phyloP scores from a whole-genome alignment of 2,888 invertebrate species.

The Noctua janthe region DNA sequence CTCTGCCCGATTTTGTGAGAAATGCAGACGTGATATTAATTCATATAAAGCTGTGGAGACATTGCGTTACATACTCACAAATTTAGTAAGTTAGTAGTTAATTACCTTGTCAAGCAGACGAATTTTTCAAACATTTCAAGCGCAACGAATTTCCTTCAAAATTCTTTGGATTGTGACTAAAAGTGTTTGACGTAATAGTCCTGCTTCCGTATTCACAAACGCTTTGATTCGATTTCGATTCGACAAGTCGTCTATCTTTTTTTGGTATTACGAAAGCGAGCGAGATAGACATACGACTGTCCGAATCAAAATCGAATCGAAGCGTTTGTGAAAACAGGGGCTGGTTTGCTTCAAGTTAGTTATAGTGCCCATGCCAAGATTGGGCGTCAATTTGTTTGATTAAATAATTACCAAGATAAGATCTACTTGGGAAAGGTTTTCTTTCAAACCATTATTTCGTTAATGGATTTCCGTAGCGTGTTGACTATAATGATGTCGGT shows the following conservation, averaged over 20 bases:
- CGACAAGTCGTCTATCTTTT: no score
- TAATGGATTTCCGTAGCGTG: constrained; percentile 60
- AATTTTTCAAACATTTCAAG: not conserved
- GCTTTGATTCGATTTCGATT: no score
- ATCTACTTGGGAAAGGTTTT: constrained; percentile 25
- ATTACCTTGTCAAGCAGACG: not conserved
- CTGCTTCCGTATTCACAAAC: no score
- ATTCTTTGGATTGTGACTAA: not conserved
- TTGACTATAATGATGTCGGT: constrained; percentile 8
- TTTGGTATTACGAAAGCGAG: no score
- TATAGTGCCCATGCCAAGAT: not conserved
- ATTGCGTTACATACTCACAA: not conserved
- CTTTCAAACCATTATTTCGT: constrained; percentile 45
- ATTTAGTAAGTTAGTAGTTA: no score
- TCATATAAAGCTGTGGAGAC: not conserved
- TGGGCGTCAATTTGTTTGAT: constrained; percentile 27
- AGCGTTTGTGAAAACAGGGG: not conserved
- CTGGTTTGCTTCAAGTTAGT: constrained; percentile 4
- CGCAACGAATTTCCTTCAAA: not conserved
- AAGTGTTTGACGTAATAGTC: not conserved
- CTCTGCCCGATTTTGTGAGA: no score
- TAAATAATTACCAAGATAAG: constrained; percentile 38
- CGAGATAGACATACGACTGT: no score
- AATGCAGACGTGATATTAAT: not conserved
- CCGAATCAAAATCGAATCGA: no score